phyloP scores from a whole-genome alignment of 1,140 invertebrate species.

The Phymorhynchus buccinoides region DNA sequence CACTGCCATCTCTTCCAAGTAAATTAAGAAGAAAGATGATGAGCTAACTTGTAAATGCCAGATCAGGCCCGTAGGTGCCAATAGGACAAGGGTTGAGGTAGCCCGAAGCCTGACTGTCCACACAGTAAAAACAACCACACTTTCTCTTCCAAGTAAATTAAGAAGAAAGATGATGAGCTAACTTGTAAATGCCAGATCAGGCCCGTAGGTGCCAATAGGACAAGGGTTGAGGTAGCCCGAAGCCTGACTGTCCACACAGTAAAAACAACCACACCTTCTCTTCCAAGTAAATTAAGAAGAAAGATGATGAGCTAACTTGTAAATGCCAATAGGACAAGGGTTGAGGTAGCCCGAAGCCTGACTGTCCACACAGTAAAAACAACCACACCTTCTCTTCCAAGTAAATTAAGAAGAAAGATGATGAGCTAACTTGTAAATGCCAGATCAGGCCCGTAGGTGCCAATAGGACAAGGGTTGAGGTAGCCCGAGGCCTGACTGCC shows the following conservation, averaged over 20 bases:
- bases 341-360: no score
- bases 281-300: no score
- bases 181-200: slow-evolving; percentile 68
- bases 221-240: no score
- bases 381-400: no score
- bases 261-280: no score
- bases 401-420: no score
- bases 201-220: slow-evolving; percentile 69
- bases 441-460: slow-evolving; percentile 60
- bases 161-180: no score
- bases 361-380: no score
- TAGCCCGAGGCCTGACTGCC: slow-evolving; percentile 53
- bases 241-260: no score
- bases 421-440: slow-evolving; percentile 63
- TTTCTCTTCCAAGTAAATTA: no score
- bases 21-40: no score
- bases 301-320: slow-evolving; percentile 65
- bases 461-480: slow-evolving; percentile 67
- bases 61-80: slow-evolving; percentile 63
- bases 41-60: slow-evolving; percentile 63
- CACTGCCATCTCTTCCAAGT: no score
- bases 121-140: slow-evolving; percentile 70
- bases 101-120: slow-evolving; percentile 52
- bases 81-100: slow-evolving; percentile 66
- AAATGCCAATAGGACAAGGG: slow-evolving; percentile 69